Conservation (phyloP, 2,888 invertebrate species). For the Meta bourneti region DNA sequence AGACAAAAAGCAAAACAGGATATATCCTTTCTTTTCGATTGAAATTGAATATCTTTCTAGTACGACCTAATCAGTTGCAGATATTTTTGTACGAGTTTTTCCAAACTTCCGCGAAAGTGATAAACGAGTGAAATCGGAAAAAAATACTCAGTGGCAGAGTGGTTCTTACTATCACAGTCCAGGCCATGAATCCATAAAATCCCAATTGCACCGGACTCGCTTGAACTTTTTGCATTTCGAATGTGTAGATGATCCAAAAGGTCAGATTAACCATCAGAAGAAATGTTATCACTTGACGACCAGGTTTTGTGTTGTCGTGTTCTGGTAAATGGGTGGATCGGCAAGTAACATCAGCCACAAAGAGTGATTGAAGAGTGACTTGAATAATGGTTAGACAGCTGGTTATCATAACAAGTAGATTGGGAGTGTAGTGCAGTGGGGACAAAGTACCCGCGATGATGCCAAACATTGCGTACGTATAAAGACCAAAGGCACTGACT, state of each 20-base stretch:
- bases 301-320: constrained; percentile 92
- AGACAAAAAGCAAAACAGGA: too few species aligned
- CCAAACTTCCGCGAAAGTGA: constrained; percentile 96
- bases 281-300: constrained; percentile 96
- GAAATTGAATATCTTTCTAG: not conserved
- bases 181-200: constrained; percentile 95
- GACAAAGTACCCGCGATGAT: constrained; percentile 92
- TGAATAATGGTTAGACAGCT: constrained; percentile 90
- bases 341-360: constrained; percentile 95
- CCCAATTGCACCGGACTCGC: constrained; percentile 91
- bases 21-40: not conserved
- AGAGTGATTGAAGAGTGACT: constrained; percentile 94
- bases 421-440: constrained; percentile 87
- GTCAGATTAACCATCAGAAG: constrained; percentile 96
- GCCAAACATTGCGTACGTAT: constrained; percentile 96
- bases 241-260: constrained; percentile 97
- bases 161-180: constrained; percentile 95
- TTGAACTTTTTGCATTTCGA: constrained; percentile 95
- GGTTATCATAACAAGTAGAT: constrained; percentile 93
- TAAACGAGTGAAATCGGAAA: constrained; percentile 96
- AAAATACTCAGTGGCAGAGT: constrained; percentile 97
- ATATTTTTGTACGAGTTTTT: constrained; percentile 84
- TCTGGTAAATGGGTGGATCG: constrained; percentile 77
- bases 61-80: constrained; percentile 51
- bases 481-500: constrained; percentile 95